Evolutionary conservation across 2,888 invertebrate genomes (phyloP).

Genomic region (Habroteleia sp.): DNA sequence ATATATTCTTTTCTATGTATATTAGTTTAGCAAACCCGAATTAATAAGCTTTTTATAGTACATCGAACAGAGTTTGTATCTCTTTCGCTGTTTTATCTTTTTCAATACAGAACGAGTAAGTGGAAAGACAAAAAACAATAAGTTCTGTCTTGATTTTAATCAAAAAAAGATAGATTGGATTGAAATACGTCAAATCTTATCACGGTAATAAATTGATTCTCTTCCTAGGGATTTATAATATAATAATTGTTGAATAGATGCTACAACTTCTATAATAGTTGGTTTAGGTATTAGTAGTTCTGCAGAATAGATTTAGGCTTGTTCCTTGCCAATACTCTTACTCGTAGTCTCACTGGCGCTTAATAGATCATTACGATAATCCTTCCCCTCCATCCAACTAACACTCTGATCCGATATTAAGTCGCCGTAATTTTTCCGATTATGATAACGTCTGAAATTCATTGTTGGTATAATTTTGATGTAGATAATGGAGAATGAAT

Average conservation of each 20-base stretch:
- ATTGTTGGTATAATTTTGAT: no score
- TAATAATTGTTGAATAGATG: slow-evolving; percentile 43
- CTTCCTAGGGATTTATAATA: slow-evolving; percentile 25
- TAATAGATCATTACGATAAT: slow-evolving; percentile 55
- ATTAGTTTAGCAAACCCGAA: slow-evolving; percentile 31
- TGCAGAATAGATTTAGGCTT: slow-evolving; percentile 37
- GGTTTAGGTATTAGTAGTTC: slow-evolving; percentile 44
- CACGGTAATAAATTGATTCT: slow-evolving; percentile 33
- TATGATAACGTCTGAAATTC: no score
- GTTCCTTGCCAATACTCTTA: slow-evolving; percentile 38
- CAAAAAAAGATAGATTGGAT: no score
- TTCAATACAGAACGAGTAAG: no score
- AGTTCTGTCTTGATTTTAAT: no score
- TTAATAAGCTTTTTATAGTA: no score
- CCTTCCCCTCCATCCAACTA: slow-evolving; percentile 20
- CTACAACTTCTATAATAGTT: slow-evolving; percentile 38
- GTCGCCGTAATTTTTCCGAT: slow-evolving; percentile 15
- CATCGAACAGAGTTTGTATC: no score
- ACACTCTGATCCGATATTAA: slow-evolving; percentile 35
- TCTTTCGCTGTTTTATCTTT: neutral
- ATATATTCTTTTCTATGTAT: slow-evolving; percentile 31
- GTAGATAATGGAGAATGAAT: no score
- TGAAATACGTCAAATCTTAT: no score
- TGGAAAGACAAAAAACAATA: no score
- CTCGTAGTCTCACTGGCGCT: slow-evolving; percentile 35